Evolutionary conservation across 2,113 vertebrate genomes (phyloP).

Genomic region (Aleadryas rufinucha): DNA sequence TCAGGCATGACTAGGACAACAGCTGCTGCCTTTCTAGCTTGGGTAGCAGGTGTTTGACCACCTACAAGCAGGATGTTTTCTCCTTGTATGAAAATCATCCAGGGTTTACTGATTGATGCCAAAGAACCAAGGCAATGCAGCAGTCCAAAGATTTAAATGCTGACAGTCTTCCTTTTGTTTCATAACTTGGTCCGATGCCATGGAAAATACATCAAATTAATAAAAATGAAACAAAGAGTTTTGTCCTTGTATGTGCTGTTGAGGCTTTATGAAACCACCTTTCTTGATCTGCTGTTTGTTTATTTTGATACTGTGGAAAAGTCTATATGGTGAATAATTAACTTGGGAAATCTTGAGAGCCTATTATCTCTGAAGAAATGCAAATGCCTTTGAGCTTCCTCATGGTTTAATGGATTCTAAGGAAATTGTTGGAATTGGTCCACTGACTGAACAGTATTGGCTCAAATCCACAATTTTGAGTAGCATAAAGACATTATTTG

Average conservation of each 20-base stretch:
- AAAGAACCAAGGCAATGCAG: constrained; percentile 49
- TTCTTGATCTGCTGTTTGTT: background rate
- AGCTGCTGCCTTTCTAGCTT: constrained; percentile 73
- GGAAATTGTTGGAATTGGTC: background rate
- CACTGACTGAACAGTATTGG: background rate
- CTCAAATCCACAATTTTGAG: background rate
- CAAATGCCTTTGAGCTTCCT: background rate
- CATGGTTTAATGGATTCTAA: background rate
- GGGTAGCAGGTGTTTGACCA: constrained; percentile 76
- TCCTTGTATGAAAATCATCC: constrained; percentile 22
- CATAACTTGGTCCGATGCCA: constrained; percentile 52
- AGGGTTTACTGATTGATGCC: constrained; percentile 44
- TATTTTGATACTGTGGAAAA: background rate
- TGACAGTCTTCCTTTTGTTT: constrained; percentile 47
- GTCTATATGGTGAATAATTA: constrained; percentile 4
- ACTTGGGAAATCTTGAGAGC: background rate
- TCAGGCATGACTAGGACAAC: constrained; percentile 60
- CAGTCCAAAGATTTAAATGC: constrained; percentile 47
- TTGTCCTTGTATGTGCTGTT: background rate
- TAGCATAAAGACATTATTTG: background rate
- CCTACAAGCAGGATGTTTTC: constrained; percentile 71
- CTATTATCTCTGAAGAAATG: background rate
- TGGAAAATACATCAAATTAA: constrained; percentile 51
- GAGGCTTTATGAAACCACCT: background rate
- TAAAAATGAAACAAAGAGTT: constrained; percentile 21